Evolutionary conservation across 2,113 vertebrate species (phyloP), one percentile per base, ranked within the genome.

Genomic region (Ariopsis seemanni): DNA sequence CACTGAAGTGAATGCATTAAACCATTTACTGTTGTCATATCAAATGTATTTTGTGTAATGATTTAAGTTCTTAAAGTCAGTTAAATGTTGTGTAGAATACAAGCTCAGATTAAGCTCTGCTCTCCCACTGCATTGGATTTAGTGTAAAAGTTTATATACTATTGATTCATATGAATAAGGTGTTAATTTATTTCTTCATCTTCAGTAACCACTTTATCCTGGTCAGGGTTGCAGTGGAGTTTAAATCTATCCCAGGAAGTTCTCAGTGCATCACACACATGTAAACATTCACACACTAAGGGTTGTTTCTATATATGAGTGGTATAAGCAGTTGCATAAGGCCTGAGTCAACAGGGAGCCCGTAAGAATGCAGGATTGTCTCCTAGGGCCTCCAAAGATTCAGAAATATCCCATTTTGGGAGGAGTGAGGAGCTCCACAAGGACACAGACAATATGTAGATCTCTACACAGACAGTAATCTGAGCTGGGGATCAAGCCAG

Each of bases 1-100:
- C 84, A 78, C 88, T 88, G 91, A 89, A 91, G 88, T 89, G 88
- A 92, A 89, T 9, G 48, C 85, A 87, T 85, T 88, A 83, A 89
- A 88, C 82, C 52, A 48, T 91, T 91, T 91, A 91, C 65, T 85
- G 88, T 85, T 85, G 77, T 74, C 50, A 80, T 80, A 88, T 91
- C 87, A 89, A 91, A 89, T 81, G 74, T 85, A 88, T 88, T 72
- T 85, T 88, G 87, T 58, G 63, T 86, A 67, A 90, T 90, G 69
- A 83, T 85, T 89, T 85, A 86, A 80, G 85, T 83, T 83, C 88
- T 82, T 85, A 81, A 88, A 82, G 57, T 42, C 78, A 87, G 58
- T 90, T 78, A 87, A 89, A 85, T 85, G 48, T 88, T 88, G 58
- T 84, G 20, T 80, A 55, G 72, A 83, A 83, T 81, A 78, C 52